Conservation (phyloP, 2,113 vertebrate species). For the Alligator mississippiensis region DNA sequence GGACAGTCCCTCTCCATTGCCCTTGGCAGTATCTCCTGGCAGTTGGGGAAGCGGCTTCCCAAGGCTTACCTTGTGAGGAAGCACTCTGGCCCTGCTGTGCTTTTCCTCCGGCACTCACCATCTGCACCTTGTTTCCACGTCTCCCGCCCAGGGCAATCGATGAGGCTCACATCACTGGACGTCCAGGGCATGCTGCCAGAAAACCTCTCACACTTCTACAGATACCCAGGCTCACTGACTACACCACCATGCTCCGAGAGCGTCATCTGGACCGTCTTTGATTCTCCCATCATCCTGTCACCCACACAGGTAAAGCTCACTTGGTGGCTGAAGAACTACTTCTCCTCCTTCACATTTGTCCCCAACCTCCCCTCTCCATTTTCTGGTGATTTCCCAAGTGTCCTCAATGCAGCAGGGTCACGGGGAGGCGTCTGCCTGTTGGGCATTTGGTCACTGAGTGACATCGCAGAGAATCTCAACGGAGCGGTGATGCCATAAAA, state of each 20-base stretch:
- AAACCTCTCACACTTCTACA: constrained; percentile 87
- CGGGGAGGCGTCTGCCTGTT: fast-evolving
- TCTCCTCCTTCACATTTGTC: not conserved
- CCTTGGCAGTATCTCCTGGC: no score
- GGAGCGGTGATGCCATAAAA: fast-evolving
- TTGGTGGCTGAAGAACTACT: not conserved
- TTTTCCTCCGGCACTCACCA: not conserved
- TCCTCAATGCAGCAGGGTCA: not conserved
- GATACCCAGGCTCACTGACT: constrained; percentile 90
- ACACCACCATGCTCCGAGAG: constrained; percentile 91
- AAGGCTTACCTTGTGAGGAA: not conserved
- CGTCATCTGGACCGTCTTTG: constrained; percentile 89
- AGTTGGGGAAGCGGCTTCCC: not conserved
- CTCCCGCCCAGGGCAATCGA: constrained; percentile 80
- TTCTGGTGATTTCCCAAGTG: not conserved
- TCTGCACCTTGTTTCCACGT: not conserved
- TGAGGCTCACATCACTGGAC: constrained; percentile 78
- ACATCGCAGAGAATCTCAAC: not conserved
- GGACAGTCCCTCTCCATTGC: no score
- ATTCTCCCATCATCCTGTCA: constrained; percentile 85
- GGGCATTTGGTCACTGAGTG: not conserved
- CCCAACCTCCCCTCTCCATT: not conserved
- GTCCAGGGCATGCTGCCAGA: constrained; percentile 89
- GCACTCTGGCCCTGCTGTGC: not conserved
- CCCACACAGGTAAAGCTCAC: constrained; percentile 82